These are phyloP conservation scores for Hemibagrus guttatus DNA, from an alignment of 2,797 vertebrate genomes.

Conservation along the genomic window DNA sequence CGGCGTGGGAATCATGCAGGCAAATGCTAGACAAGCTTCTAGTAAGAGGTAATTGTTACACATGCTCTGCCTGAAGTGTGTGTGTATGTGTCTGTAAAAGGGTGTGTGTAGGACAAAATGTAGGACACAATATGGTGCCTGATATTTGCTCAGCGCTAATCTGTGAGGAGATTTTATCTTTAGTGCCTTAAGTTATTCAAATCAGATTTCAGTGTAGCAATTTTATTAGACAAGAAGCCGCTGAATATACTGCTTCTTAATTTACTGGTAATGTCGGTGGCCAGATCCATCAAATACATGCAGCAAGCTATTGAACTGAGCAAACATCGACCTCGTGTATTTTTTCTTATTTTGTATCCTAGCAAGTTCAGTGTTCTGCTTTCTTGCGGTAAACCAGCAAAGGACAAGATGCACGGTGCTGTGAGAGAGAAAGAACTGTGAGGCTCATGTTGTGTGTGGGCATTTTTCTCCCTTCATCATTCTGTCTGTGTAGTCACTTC, in stretches of 20 bases:
- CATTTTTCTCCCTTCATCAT: neutral
- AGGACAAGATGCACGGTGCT: neutral
- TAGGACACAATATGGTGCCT: neutral
- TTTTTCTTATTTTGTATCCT: too few species aligned
- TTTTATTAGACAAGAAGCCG: too few species aligned
- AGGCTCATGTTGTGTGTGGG: neutral
- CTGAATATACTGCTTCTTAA: neutral
- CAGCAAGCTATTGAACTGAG: neutral
- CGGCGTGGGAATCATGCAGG: neutral
- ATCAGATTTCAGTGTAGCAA: too few species aligned
- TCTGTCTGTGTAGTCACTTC: neutral
- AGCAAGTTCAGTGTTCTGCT: neutral
- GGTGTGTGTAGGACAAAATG: neutral
- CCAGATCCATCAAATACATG: neutral
- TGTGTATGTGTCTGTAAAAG: neutral
- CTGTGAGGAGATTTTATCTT: neutral
- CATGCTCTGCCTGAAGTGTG: neutral
- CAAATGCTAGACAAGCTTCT: neutral
- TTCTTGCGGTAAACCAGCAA: neutral
- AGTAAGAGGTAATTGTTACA: neutral
- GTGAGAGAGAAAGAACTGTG: neutral
- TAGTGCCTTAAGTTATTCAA: too few species aligned
- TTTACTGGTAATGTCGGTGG: neutral
- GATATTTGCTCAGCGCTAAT: neutral
- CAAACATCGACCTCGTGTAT: neutral